These are phyloP conservation scores for Paralvinella palmiformis DNA, from an alignment of 1,140 invertebrate species.

Conservation along the genomic window DNA sequence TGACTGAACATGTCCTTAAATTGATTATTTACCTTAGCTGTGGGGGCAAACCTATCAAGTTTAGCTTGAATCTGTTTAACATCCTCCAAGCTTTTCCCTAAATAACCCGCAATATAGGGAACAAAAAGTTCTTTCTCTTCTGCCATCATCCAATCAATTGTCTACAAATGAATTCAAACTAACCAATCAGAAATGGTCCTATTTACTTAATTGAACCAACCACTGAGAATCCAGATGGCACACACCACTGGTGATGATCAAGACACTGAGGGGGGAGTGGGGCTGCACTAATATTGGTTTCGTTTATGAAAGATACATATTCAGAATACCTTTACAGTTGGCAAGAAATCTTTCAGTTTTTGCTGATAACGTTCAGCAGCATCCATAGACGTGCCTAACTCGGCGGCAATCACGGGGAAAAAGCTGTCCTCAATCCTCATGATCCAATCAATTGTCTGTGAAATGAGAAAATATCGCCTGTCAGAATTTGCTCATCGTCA, in stretches of 20 bases:
- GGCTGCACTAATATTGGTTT: too few species aligned
- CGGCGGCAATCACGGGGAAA: slow-evolving; percentile 68
- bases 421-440: slow-evolving; percentile 67
- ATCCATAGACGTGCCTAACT: slow-evolving; percentile 50
- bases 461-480: slow-evolving; percentile 24
- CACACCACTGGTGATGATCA: too few species aligned
- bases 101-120: slow-evolving; percentile 41
- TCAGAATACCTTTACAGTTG: slow-evolving; percentile 42
- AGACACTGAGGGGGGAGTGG: too few species aligned
- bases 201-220: too few species aligned
- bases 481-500: too few species aligned
- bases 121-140: slow-evolving; percentile 45
- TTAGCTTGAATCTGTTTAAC: slow-evolving; percentile 59
- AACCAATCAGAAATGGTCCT: too few species aligned
- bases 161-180: too few species aligned
- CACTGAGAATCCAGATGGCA: too few species aligned
- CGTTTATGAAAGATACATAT: not conserved
- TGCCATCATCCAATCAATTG: slow-evolving; percentile 45
- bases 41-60: slow-evolving; percentile 56
- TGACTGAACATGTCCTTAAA: not conserved
- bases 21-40: slow-evolving; percentile 52
- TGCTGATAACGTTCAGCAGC: slow-evolving; percentile 39
- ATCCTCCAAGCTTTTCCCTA: slow-evolving; percentile 55
- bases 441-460: slow-evolving; percentile 67
- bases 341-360: slow-evolving; percentile 44